phyloP scores from a whole-genome alignment of 2,797 vertebrate species.

The Lithobates sylvaticus region DNA sequence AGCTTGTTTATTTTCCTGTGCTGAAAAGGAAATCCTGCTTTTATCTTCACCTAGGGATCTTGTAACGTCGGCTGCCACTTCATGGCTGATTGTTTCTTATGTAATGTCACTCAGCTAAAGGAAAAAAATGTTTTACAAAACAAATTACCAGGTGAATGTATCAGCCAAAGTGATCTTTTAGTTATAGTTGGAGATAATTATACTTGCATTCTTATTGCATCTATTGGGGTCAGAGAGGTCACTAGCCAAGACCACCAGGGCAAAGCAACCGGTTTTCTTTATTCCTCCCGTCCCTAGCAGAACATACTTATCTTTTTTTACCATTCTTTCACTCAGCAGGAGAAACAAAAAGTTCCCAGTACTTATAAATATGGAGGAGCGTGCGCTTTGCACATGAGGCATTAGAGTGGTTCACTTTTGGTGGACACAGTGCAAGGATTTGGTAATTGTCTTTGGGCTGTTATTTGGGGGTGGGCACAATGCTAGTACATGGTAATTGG shows the following conservation, averaged over 20 bases:
- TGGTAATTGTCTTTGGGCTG: no score
- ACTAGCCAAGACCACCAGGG: background rate
- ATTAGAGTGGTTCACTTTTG: no score
- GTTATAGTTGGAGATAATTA: background rate
- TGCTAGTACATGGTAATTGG: no score
- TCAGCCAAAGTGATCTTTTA: background rate
- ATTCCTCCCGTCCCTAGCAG: background rate
- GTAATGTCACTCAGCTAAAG: background rate
- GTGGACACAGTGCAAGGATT: no score
- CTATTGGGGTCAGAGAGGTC: background rate
- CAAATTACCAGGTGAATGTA: background rate
- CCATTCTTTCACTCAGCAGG: no score
- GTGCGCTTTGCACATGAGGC: no score
- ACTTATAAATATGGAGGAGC: no score
- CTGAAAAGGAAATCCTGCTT: conserved; percentile 59
- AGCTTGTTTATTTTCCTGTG: conserved; percentile 52
- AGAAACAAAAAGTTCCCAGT: no score
- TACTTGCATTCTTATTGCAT: background rate
- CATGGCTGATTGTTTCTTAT: background rate
- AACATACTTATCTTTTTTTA: no score
- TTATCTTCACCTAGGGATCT: conserved; percentile 38
- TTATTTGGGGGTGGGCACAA: no score
- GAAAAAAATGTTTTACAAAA: background rate
- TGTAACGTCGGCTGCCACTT: conserved; percentile 5
- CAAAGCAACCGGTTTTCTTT: background rate